Percentiles rank a stretch among this genome's conserved stretches.
Evolutionary conservation across 2,113 vertebrate species (phyloP).

Genomic region (Saguinus imperator): DNA sequence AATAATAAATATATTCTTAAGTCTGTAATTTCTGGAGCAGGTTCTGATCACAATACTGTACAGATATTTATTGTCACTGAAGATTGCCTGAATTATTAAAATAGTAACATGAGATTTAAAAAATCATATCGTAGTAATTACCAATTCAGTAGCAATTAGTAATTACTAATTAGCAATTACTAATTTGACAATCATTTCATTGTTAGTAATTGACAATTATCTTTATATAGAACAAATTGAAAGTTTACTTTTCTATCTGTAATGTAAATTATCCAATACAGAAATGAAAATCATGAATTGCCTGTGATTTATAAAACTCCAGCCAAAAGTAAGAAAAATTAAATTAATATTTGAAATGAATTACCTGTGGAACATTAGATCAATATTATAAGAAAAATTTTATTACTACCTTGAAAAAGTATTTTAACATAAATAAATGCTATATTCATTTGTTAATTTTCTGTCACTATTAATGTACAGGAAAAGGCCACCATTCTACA

Average conservation of each 20-base stretch:
- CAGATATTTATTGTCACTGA: not conserved
- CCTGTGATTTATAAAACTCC: not conserved
- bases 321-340: not conserved
- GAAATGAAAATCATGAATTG: not conserved
- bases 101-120: not conserved
- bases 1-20: not conserved
- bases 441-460: not conserved
- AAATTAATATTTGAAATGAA: not conserved
- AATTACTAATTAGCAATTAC: not conserved
- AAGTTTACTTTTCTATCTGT: not conserved
- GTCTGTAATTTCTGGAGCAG: not conserved
- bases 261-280: not conserved
- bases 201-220: not conserved
- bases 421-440: not conserved
- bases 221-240: not conserved
- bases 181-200: not conserved
- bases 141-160: not conserved
- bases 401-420: not conserved
- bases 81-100: not conserved
- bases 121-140: not conserved
- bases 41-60: not conserved
- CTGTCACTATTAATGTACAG: not conserved
- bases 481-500: not conserved
- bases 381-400: not conserved
- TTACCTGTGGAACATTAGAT: not conserved